Evolutionary conservation across 2,797 vertebrate species (phyloP), one percentile per base, ranked within the genome.

Genomic region (Erethizon dorsatum): DNA sequence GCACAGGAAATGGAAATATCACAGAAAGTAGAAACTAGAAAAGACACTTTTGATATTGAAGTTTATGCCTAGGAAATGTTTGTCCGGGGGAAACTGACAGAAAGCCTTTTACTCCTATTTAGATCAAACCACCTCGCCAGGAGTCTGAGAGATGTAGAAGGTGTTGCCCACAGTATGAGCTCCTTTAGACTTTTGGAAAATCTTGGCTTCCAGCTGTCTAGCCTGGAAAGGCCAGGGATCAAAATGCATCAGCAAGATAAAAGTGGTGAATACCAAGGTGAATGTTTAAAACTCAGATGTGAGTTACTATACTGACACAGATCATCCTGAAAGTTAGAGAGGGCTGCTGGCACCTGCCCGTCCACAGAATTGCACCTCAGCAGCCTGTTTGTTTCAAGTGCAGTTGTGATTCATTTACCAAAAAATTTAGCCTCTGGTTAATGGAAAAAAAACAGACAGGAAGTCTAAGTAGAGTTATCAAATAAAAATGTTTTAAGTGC

Each of bases 401-500:
- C 75, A 77, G 15, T 50, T 89, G 28, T 45, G 37, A 92, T 63
- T 95, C 28, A 37, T 83, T 97, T 75, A 67, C 50, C 28, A 77
- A 61, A 28, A 86, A 54, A 86, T 84, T 90, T 86, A 56, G 17
- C 28, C 12, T 63, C 37, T 94, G 92, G 57, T 47, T 93, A 95
- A 91, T 82, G 73, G 54, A 91, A 93, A 95, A 67, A 75, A 56
- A 93, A 75, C 22, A 90, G 52, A 91, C 4, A 95, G 45, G n/a
- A 97, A 92, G 56, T 82, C 90, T 61, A 97, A 91, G 31, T 83
- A 77, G 88, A 54, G 41, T 93, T 90, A 92, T 78, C 75, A 83
- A 97, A 95, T 94, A 91, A 85, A 96, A 94, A 86, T 91, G 22
- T 92, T 93, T 96, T 73, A 71, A 95, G 63, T 80, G 69, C 79